These are phyloP conservation scores for Acrossocheilus wenchowensis DNA, from an alignment of 2,797 vertebrate species.

Conservation along the genomic window DNA sequence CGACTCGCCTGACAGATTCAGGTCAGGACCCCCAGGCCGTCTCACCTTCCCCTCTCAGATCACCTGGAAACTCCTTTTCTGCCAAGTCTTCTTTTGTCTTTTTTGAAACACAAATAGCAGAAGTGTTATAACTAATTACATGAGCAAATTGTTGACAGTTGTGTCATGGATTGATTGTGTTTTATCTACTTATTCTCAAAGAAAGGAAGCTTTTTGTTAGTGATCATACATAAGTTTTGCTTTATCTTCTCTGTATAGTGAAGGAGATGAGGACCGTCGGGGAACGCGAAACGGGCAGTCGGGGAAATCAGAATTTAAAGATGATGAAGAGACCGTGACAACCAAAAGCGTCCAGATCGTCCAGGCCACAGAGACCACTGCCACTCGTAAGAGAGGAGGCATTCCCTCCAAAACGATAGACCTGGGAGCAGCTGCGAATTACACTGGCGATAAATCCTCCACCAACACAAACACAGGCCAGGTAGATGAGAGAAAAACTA, in stretches of 20 bases:
- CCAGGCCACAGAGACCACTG: constrained; percentile 93
- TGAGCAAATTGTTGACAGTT: constrained; percentile 24
- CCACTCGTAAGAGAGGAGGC: constrained; percentile 90
- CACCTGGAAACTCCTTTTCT: constrained; percentile 9
- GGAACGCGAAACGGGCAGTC: constrained; percentile 81
- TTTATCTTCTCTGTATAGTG: constrained; percentile 73
- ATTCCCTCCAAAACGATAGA: constrained; percentile 94
- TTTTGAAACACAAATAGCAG: neutral
- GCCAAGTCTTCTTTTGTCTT: neutral
- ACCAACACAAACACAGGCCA: constrained; percentile 76
- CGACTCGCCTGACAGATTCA: constrained; percentile 94
- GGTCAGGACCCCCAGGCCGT: constrained; percentile 74
- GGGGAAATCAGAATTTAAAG: constrained; percentile 91
- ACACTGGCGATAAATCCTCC: constrained; percentile 87
- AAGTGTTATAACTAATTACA: constrained; percentile 4
- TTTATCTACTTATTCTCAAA: neutral
- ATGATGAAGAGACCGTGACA: constrained; percentile 94
- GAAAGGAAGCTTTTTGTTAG: neutral
- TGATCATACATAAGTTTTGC: neutral
- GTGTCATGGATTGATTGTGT: neutral
- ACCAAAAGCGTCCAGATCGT: constrained; percentile 93
- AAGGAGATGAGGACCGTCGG: constrained; percentile 86
- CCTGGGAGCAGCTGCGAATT: constrained; percentile 93
- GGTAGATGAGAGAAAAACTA: constrained; percentile 71
- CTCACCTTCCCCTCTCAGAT: neutral